A percentile compares a stretch with the other conserved stretches of the same genome.
Conservation (phyloP, 2,888 invertebrate genomes). For the Calameuta pallipes region DNA sequence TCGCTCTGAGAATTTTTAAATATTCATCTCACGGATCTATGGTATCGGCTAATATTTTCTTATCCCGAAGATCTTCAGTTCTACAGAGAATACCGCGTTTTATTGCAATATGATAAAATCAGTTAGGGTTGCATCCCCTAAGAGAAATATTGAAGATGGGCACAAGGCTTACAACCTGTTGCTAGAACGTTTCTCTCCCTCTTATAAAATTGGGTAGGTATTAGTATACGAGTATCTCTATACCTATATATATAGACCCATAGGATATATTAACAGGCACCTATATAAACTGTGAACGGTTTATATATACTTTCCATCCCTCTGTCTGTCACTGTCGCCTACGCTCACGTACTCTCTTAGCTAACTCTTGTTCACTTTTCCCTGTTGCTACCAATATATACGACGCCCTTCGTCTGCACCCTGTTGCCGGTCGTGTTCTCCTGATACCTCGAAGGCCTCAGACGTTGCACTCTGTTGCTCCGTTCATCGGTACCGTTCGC, state of each 20-base stretch:
- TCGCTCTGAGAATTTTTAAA: not conserved
- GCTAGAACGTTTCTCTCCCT: slow-evolving; percentile 24
- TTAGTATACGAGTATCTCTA: not conserved
- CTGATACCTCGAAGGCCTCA: slow-evolving; percentile 60
- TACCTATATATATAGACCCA: not conserved
- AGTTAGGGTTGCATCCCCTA: not conserved
- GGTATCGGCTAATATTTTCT: not conserved
- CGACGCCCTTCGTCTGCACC: slow-evolving; percentile 46
- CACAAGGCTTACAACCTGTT: slow-evolving; percentile 17
- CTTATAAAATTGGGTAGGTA: not conserved
- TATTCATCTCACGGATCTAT: not conserved
- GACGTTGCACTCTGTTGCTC: slow-evolving; percentile 64
- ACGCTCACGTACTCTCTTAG: slow-evolving; percentile 21
- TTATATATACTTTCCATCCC: not conserved
- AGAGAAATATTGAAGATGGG: not conserved
- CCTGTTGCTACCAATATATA: slow-evolving; percentile 35
- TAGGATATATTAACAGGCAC: not conserved
- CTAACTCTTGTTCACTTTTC: slow-evolving; percentile 29
- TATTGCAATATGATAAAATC: not conserved
- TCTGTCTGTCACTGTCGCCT: slow-evolving; percentile 2
- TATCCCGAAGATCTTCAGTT: not conserved
- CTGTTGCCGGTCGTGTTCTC: slow-evolving; percentile 53
- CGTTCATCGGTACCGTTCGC: slow-evolving; percentile 32
- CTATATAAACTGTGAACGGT: not conserved
- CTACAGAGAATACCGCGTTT: not conserved